Evolutionary conservation across 2,888 invertebrate species (phyloP).

Genomic region (Lasioglossum villosulum): DNA sequence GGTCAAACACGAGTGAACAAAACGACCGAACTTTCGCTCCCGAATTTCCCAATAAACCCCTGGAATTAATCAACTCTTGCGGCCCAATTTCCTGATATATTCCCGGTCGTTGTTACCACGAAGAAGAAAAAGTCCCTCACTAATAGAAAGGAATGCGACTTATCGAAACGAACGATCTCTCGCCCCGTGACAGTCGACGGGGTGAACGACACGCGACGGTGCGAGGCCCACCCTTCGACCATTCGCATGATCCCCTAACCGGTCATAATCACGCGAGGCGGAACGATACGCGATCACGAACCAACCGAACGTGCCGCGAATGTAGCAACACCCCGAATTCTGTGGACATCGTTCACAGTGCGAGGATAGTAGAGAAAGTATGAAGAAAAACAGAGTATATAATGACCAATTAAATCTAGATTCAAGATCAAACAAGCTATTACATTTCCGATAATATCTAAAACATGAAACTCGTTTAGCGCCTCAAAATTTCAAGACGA

Average conservation of each 20-base stretch:
- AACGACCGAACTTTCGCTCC: not conserved
- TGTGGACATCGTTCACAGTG: not conserved
- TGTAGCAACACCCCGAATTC: not conserved
- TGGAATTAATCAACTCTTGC: not conserved
- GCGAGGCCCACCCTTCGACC: not conserved
- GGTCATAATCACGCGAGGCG: conserved; percentile 29
- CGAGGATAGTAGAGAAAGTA: too few relatives aligned
- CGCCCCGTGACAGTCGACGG: not conserved
- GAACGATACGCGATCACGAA: not conserved
- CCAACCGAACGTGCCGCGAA: not conserved
- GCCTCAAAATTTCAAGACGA: not conserved
- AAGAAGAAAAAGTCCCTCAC: not conserved
- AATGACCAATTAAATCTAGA: not conserved
- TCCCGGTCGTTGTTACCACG: not conserved
- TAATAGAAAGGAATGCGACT: not conserved
- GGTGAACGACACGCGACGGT: conserved; percentile 41
- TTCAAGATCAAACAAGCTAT: not conserved
- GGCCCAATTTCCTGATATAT: not conserved
- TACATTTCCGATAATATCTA: not conserved
- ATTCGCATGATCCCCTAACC: conserved; percentile 11
- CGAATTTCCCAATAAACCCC: not conserved
- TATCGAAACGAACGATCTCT: conserved; percentile 11
- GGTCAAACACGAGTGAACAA: not conserved
- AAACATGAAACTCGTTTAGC: not conserved
- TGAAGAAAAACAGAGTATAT: not conserved